phyloP scores from a whole-genome alignment of 2,113 vertebrate species.

The Montifringilla adamsi region DNA sequence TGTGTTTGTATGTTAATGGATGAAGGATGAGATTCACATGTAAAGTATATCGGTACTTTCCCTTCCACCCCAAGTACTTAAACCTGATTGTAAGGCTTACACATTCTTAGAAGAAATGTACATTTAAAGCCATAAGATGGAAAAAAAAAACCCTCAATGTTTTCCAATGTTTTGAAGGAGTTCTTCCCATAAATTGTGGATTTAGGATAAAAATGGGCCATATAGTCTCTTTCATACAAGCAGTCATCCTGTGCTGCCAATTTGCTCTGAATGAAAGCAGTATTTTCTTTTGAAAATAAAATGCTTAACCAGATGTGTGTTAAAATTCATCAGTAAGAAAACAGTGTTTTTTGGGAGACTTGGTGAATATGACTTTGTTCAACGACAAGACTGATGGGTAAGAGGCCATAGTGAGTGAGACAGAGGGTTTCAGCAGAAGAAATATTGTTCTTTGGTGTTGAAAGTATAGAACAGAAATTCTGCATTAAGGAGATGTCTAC shows the following conservation, averaged over 20 bases:
- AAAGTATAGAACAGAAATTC: neutral
- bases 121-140: neutral
- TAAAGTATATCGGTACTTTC: neutral
- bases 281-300: neutral
- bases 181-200: neutral
- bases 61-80: neutral
- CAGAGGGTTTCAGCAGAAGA: neutral
- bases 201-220: neutral
- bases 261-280: neutral
- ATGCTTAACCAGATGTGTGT: neutral
- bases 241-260: neutral
- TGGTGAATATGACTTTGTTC: neutral
- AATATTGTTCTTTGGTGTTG: neutral
- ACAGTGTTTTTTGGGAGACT: neutral
- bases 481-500: neutral
- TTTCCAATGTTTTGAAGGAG: neutral
- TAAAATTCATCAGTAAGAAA: neutral
- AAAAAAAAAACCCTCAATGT: fast-evolving
- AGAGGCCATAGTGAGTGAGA: neutral
- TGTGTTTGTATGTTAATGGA: neutral
- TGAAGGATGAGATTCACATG: neutral
- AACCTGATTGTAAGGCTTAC: neutral
- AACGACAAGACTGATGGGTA: neutral
- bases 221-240: neutral
- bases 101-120: neutral